A percentile compares a stretch with the other conserved stretches of the same genome.
These are phyloP conservation scores for Agraylea sexmaculata DNA, from an alignment of 1,140 invertebrate species.

Conservation along the genomic window DNA sequence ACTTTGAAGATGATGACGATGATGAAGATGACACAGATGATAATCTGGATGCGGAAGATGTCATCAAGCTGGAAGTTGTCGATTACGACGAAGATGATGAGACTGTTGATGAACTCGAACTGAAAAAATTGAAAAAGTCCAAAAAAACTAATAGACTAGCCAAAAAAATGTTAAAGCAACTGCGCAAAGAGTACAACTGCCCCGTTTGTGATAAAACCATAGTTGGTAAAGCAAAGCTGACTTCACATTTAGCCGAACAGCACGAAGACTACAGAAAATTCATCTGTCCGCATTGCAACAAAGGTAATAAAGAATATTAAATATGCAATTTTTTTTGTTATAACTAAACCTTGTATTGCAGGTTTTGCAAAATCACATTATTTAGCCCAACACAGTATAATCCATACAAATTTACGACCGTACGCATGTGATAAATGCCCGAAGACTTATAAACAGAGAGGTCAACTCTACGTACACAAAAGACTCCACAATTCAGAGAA, in stretches of 20 bases:
- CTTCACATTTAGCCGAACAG: slow-evolving; percentile 10
- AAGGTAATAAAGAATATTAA: slow-evolving; percentile 10
- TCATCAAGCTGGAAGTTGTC: no score
- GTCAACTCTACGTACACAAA: slow-evolving; percentile 17
- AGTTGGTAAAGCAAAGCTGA: slow-evolving; percentile 10
- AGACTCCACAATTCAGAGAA: slow-evolving; percentile 22
- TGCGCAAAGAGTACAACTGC: slow-evolving; percentile 15
- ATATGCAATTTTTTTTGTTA: background rate
- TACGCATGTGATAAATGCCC: slow-evolving; percentile 20
- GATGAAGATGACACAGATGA: no score
- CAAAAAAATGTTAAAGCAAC: background rate
- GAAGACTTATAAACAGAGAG: slow-evolving; percentile 21
- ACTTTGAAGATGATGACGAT: no score
- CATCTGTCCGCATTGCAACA: slow-evolving; percentile 14
- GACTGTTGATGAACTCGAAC: no score
- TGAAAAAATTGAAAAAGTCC: no score
- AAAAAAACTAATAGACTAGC: slow-evolving; percentile 4
- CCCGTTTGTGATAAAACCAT: slow-evolving; percentile 10
- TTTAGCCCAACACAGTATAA: slow-evolving; percentile 19
- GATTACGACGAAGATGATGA: no score
- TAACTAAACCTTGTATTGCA: slow-evolving; percentile 8
- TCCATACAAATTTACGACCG: slow-evolving; percentile 22
- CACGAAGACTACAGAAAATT: slow-evolving; percentile 17
- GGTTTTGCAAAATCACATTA: slow-evolving; percentile 15
- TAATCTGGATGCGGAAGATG: no score